These are phyloP conservation scores for Elysia crispata DNA, from an alignment of 2,888 invertebrate genomes.

Conservation along the genomic window DNA sequence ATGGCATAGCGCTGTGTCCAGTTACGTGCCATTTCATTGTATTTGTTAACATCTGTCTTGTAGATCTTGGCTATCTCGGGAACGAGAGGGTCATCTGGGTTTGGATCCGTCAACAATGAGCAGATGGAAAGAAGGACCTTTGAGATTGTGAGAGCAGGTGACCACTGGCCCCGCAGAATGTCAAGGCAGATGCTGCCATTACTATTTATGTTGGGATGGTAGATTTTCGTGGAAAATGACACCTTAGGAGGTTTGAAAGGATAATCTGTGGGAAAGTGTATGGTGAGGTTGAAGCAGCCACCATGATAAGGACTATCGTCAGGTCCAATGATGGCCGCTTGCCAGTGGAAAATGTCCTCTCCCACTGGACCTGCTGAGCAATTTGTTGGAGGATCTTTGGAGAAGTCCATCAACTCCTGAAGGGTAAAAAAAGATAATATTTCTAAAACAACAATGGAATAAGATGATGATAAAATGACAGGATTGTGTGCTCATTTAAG, in stretches of 20 bases:
- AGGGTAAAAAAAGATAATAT: neutral
- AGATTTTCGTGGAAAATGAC: constrained; percentile 99
- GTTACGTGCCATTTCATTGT: constrained; percentile 47
- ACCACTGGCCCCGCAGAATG: constrained; percentile 99
- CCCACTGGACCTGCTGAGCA: constrained; percentile 99
- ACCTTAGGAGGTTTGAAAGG: constrained; percentile 99
- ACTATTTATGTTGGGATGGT: constrained; percentile 99
- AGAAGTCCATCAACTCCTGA: constrained; percentile 99
- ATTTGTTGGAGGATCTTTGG: constrained; percentile 99
- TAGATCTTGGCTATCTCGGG: constrained; percentile 49
- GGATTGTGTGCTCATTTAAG: no score
- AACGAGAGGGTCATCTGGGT: constrained; percentile 50
- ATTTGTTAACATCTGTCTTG: constrained; percentile 47
- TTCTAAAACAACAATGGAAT: no score
- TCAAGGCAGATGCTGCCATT: constrained; percentile 99
- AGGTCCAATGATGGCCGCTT: constrained; percentile 99
- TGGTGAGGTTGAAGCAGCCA: constrained; percentile 99
- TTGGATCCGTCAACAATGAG: constrained; percentile 49
- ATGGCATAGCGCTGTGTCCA: constrained; percentile 50
- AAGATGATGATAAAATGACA: no score
- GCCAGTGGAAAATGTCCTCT: constrained; percentile 99
- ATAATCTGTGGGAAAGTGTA: constrained; percentile 99
- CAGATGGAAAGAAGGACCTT: constrained; percentile 79
- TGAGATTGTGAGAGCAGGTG: constrained; percentile 99
- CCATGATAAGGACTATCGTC: constrained; percentile 99